phyloP scores from a whole-genome alignment of 37 sponge, comb jelly and placozoan species.

The Chondrosia reniformis region DNA sequence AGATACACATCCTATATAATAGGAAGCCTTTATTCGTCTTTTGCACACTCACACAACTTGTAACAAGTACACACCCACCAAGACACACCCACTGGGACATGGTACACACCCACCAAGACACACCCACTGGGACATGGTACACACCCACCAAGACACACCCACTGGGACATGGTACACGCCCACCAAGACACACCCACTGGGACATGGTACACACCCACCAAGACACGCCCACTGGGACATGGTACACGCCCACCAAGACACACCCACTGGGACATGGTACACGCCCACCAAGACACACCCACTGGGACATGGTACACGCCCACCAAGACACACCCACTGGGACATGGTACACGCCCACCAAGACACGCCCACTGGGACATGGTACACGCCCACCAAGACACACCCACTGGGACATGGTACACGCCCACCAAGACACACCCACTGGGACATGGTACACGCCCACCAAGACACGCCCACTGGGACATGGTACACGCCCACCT shows the following conservation, averaged over 20 bases:
- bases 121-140: neutral
- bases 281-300: neutral
- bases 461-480: neutral
- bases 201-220: neutral
- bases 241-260: neutral
- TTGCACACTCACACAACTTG: no score
- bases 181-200: neutral
- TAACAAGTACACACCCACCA: neutral
- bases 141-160: neutral
- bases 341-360: no score
- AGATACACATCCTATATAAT: neutral
- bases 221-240: neutral
- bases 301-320: neutral
- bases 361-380: neutral
- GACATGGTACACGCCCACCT: neutral
- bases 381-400: neutral
- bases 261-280: neutral
- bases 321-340: neutral
- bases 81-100: neutral
- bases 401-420: no score
- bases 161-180: no score
- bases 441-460: no score
- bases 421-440: neutral
- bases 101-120: neutral
- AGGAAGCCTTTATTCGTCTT: no score